These are phyloP conservation scores for Drosophila aff. DNA, from an alignment of 1,140 invertebrate species.

Conservation along the genomic window DNA sequence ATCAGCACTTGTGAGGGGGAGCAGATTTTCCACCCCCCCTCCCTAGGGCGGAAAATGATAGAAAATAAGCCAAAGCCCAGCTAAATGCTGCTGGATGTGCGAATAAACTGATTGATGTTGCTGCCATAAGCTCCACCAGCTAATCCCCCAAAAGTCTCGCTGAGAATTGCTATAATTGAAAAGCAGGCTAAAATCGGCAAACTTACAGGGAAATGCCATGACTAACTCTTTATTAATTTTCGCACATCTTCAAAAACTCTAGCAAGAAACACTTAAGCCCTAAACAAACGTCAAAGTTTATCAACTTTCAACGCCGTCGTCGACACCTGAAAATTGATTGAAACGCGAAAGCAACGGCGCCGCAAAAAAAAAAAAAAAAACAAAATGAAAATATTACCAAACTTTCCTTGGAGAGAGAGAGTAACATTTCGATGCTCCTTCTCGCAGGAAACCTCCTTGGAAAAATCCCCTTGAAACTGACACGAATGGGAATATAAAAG, in stretches of 20 bases:
- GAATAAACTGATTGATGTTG: constrained; percentile 55
- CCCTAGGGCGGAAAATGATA: neutral
- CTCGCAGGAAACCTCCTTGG: neutral
- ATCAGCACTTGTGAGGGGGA: constrained; percentile 22
- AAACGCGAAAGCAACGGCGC: constrained; percentile 41
- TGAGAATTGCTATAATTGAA: constrained; percentile 16
- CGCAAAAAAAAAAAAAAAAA: constrained; percentile 3
- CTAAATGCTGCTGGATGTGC: constrained; percentile 32
- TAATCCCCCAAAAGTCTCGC: constrained; percentile 42
- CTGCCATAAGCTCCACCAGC: constrained; percentile 30
- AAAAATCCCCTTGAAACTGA: constrained; percentile 26
- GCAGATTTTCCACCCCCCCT: neutral
- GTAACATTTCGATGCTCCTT: neutral
- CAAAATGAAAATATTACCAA: constrained; percentile 69
- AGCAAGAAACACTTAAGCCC: constrained; percentile 34
- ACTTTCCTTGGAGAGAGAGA: constrained; percentile 39
- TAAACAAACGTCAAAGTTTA: constrained; percentile 42
- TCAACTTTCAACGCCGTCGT: constrained; percentile 24
- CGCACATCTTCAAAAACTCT: constrained; percentile 22
- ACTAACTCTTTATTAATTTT: constrained; percentile 12
- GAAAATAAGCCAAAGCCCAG: constrained; percentile 13
- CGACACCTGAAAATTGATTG: constrained; percentile 71
- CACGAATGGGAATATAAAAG: constrained; percentile 81
- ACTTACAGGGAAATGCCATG: neutral
- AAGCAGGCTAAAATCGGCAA: neutral